phyloP scores from a whole-genome alignment of 1,140 invertebrate species.

The Pseudobourletiella spinata region DNA sequence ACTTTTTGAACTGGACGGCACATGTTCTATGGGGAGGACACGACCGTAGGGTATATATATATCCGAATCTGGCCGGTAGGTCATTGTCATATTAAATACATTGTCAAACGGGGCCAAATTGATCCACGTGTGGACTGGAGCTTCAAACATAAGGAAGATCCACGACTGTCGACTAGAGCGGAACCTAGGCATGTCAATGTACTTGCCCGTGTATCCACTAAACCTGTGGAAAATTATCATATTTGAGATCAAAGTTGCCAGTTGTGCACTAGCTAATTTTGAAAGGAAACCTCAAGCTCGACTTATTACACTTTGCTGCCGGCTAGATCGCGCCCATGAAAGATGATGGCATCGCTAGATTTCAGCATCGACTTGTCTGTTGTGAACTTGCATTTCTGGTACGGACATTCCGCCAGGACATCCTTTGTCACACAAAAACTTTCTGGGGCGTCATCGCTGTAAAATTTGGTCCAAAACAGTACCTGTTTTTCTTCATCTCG shows the following conservation, averaged over 20 bases:
- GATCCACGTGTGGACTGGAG: slow-evolving; percentile 19
- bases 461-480: slow-evolving; percentile 26
- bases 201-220: neutral
- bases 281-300: too few relatives aligned
- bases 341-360: slow-evolving; percentile 25
- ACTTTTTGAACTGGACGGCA: neutral
- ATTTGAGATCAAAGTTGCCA: too few relatives aligned
- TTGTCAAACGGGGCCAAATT: slow-evolving; percentile 20
- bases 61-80: slow-evolving; percentile 40
- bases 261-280: too few relatives aligned
- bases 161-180: slow-evolving; percentile 7
- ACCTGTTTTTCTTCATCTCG: slow-evolving; percentile 18
- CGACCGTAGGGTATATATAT: slow-evolving; percentile 48
- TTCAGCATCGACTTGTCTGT: slow-evolving; percentile 19
- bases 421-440: slow-evolving; percentile 6
- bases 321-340: slow-evolving; percentile 30
- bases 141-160: slow-evolving; percentile 17
- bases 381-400: slow-evolving; percentile 31
- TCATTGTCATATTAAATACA: slow-evolving; percentile 46
- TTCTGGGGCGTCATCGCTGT: slow-evolving; percentile 6
- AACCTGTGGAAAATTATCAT: neutral
- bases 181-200: slow-evolving; percentile 7
- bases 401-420: slow-evolving; percentile 16
- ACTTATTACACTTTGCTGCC: too few relatives aligned
- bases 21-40: slow-evolving; percentile 36